Evolutionary conservation across 2,888 invertebrate genomes (phyloP).

Genomic region (Geophilus truncorum): DNA sequence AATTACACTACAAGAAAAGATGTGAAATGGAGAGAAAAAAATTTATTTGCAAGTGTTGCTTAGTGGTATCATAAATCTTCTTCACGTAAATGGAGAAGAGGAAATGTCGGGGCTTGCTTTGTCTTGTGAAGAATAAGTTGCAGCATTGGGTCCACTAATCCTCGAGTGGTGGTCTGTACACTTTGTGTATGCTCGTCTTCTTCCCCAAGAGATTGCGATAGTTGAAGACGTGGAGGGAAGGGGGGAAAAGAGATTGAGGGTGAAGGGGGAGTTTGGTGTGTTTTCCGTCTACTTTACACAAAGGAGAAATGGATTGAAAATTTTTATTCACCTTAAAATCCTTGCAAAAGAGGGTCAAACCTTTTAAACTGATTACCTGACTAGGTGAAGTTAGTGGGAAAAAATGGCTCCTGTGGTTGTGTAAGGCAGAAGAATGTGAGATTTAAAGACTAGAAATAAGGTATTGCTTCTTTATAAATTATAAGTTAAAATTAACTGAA

Average conservation of each 20-base stretch:
- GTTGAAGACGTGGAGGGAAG: too few species aligned
- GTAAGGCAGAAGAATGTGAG: too few species aligned
- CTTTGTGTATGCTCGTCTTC: background rate
- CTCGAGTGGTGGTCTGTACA: background rate
- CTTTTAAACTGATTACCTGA: background rate
- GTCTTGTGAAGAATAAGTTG: background rate
- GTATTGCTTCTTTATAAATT: too few species aligned
- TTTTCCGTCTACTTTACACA: background rate
- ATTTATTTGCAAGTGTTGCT: background rate
- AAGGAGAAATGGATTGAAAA: background rate
- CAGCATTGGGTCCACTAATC: background rate
- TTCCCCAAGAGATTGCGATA: background rate
- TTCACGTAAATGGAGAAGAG: background rate
- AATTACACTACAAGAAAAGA: background rate
- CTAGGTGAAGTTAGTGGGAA: background rate
- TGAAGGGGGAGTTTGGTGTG: background rate
- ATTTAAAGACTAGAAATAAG: too few species aligned
- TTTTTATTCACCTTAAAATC: background rate
- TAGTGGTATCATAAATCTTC: conserved; percentile 5
- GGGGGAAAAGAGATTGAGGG: too few species aligned
- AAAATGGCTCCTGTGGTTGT: background rate
- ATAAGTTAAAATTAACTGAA: too few species aligned
- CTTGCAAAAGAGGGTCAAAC: background rate
- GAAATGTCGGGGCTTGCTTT: background rate
- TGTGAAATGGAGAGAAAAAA: background rate